Conservation (phyloP, 2,113 vertebrate genomes). For the Nesoenas mayeri region DNA sequence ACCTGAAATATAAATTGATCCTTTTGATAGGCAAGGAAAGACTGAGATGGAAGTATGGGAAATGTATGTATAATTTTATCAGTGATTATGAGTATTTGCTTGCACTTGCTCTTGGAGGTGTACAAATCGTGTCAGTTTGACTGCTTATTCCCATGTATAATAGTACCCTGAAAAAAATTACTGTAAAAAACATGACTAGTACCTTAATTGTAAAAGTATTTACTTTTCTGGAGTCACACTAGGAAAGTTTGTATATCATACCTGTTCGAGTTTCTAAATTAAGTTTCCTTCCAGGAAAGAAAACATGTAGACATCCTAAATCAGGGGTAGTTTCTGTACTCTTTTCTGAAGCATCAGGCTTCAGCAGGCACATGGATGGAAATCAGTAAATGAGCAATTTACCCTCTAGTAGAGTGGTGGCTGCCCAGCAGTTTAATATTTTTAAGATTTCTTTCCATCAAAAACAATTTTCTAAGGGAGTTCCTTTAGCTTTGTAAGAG, state of each 20-base stretch:
- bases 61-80: not conserved
- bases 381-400: not conserved
- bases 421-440: fast-evolving
- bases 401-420: not conserved
- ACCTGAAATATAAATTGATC: not conserved
- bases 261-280: not conserved
- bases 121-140: not conserved
- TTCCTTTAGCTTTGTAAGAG: not conserved
- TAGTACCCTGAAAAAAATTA: not conserved
- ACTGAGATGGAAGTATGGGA: not conserved
- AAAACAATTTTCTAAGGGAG: not conserved
- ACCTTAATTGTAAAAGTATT: not conserved
- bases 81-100: not conserved
- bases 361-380: not conserved
- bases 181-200: not conserved
- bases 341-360: not conserved
- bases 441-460: not conserved
- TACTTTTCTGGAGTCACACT: not conserved
- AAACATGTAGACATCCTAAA: not conserved
- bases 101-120: not conserved
- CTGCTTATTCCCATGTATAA: not conserved
- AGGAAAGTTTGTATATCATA: not conserved
- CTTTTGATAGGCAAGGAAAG: not conserved
- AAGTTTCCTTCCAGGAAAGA: not conserved
- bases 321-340: not conserved